Base-by-base conservation (phyloP, 1,140 invertebrate species). In the Eurosta solidaginis region DNA sequence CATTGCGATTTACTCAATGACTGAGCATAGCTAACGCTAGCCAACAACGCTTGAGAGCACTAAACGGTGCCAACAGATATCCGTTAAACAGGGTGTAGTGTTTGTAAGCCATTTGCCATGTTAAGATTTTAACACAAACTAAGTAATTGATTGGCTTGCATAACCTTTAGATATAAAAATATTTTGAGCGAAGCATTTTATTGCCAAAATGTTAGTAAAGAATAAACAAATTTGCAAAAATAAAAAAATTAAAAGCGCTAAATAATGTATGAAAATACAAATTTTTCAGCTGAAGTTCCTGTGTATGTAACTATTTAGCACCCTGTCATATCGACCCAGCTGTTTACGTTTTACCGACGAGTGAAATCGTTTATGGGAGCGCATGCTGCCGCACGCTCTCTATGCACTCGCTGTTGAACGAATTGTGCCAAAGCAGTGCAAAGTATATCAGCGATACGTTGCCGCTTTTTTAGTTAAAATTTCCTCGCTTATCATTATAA, bases 1-100 rank as follows among this genome's bases (percentile, higher is more conserved):
- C 80, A 81, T 79, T 78, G 80, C 80, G 78, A 77, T 81, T 79
- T 77, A 81, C 80, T 81, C 80, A 77, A 33, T 79, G 77, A 81
- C 80, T 81, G 78, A 78, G 75, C n/a, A 47, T 54, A 75, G 45
- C 52, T 47, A 74, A 76, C 74, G 74, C 77, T 42, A 33, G 36
- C 33, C 45, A 40, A 20, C 40, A 49, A 74, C 36, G 17, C 20
- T 33, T 25, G 45, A 77, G 77, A 77, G 59, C 27, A 3, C 4
- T 10, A 14, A 25, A 36, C 22, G 7, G 22, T 14, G 33, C 33
- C 36, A n/a, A 9, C 36, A 68, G 59, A 68, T 68, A 68, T n/a
- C 40, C 33, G 33, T 2, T 10, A 40, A 40, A 68, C 59, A 68
- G 59, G 59, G 59, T 68, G 59, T 20, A 7, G 3, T 20, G 59